phyloP scores from a whole-genome alignment of 2,797 vertebrate species.

The Sebastes minor region DNA sequence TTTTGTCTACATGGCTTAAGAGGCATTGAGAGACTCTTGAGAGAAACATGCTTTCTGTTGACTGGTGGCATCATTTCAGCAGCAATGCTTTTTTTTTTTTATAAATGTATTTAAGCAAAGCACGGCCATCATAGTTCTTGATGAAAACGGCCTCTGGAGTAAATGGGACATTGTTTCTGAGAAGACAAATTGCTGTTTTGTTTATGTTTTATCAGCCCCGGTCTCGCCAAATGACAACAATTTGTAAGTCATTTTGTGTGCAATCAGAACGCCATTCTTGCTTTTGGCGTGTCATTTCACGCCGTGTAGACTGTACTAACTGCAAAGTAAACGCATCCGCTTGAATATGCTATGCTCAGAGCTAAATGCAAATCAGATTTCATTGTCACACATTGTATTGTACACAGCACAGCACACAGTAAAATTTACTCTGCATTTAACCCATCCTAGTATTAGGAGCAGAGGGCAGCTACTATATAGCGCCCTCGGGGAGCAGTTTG shows the following conservation, averaged over 20 bases:
- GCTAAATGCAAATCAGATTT: background rate
- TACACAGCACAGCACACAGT: too few relatives aligned
- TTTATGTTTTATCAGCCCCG: background rate
- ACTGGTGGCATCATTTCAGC: conserved; percentile 9
- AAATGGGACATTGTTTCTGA: background rate
- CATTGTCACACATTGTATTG: too few relatives aligned
- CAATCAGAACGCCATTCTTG: background rate
- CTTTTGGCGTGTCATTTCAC: background rate
- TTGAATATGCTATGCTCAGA: background rate
- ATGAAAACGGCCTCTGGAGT: background rate
- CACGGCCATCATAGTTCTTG: background rate
- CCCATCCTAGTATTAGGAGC: too few relatives aligned
- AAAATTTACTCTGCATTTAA: too few relatives aligned
- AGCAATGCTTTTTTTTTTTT: background rate
- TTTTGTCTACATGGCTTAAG: conserved; percentile 15
- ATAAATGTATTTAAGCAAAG: background rate
- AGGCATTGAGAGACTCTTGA: background rate
- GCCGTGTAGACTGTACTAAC: background rate
- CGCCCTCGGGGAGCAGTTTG: fast-evolving
- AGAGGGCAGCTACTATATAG: too few relatives aligned
- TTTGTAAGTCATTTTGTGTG: background rate
- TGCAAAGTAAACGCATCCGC: background rate
- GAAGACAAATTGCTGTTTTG: background rate
- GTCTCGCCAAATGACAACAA: background rate
- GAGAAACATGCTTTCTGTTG: conserved; percentile 16